A percentile compares a stretch with the other conserved stretches of the same genome.
Conservation (phyloP, 2,797 vertebrate species). For the Thunnus albacares region DNA sequence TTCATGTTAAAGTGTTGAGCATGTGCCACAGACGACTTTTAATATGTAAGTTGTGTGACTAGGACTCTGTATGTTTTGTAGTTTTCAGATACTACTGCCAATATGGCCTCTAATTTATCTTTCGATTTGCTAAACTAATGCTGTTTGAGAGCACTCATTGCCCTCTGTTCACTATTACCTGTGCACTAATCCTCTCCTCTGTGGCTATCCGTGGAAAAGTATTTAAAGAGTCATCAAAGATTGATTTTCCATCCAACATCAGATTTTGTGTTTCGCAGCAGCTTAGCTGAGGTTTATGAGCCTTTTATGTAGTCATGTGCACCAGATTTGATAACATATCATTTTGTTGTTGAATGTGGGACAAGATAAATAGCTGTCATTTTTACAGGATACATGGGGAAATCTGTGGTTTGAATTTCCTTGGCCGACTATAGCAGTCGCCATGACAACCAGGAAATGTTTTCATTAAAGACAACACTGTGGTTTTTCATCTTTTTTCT, state of each 20-base stretch:
- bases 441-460: constrained; percentile 57
- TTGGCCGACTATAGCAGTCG: constrained; percentile 14
- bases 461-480: constrained; percentile 56
- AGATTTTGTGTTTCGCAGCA: constrained; percentile 37
- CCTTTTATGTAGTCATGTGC: constrained; percentile 29
- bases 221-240: constrained; percentile 40
- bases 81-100: no score
- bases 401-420: constrained; percentile 63
- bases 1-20: no score
- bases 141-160: background rate
- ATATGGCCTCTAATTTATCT: background rate
- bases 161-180: constrained; percentile 29
- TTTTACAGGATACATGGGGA: constrained; percentile 48
- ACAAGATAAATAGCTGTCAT: constrained; percentile 71
- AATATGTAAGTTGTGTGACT: no score
- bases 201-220: constrained; percentile 51
- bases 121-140: background rate
- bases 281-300: constrained; percentile 52
- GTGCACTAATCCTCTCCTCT: constrained; percentile 12
- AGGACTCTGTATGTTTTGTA: no score
- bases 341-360: constrained; percentile 58
- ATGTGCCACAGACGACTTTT: background rate
- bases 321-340: constrained; percentile 55
- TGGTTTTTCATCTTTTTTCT: constrained; percentile 38
- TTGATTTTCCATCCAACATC: constrained; percentile 40